Evolutionary conservation across 2,797 vertebrate genomes (phyloP).

Genomic region (Enteromius unitaeniatus): DNA sequence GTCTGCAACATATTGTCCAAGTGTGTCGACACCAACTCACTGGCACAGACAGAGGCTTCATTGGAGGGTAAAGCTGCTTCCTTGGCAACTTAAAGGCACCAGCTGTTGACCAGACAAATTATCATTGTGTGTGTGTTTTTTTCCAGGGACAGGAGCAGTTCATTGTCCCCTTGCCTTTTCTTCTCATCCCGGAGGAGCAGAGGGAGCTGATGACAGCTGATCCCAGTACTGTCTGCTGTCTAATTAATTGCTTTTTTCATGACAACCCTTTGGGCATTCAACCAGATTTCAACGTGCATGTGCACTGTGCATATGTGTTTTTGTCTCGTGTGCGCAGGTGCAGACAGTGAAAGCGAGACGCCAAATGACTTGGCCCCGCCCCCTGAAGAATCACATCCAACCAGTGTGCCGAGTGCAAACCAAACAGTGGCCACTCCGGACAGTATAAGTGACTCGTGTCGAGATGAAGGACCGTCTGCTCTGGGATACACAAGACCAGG

Average conservation of each 20-base stretch:
- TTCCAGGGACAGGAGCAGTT: constrained; percentile 61
- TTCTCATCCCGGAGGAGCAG: constrained; percentile 61
- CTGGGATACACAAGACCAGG: constrained; percentile 43
- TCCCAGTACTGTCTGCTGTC: constrained; percentile 60
- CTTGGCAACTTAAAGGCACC: constrained; percentile 54
- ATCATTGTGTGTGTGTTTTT: constrained; percentile 40
- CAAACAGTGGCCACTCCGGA: neutral
- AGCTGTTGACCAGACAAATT: constrained; percentile 57
- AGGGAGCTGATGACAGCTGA: constrained; percentile 62
- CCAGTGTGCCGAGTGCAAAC: neutral
- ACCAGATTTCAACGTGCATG: constrained; percentile 33
- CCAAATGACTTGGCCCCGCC: constrained; percentile 73
- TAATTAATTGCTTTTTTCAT: constrained; percentile 63
- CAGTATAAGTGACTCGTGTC: neutral
- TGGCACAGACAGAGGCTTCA: constrained; percentile 57
- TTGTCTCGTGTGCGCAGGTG: constrained; percentile 37
- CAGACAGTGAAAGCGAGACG: constrained; percentile 67
- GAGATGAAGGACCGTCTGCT: constrained; percentile 24
- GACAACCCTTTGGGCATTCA: constrained; percentile 49
- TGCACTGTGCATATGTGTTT: constrained; percentile 48
- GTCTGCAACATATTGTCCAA: constrained; percentile 28
- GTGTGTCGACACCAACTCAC: constrained; percentile 45
- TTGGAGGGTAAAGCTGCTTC: constrained; percentile 52
- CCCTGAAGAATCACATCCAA: constrained; percentile 60
- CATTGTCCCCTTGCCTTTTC: constrained; percentile 55